Percentiles rank a stretch among this genome's conserved stretches.
These are phyloP conservation scores for Cynopterus sphinx DNA, from an alignment of 2,797 vertebrate genomes.

Conservation along the genomic window DNA sequence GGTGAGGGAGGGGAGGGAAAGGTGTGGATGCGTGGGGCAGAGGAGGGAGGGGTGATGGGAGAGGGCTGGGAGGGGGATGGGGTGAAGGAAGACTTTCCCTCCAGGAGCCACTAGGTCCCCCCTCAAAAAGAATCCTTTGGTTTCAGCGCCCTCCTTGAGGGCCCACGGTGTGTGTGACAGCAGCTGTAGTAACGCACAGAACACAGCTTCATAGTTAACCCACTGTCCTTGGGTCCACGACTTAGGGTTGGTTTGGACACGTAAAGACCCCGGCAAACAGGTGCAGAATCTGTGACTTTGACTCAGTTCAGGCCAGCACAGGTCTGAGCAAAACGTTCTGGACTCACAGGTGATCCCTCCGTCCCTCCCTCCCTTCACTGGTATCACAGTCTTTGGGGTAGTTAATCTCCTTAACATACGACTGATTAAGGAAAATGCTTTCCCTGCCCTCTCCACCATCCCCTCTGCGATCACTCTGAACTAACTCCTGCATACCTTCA, in stretches of 20 bases:
- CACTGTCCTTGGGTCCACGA: background rate
- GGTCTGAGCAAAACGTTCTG: background rate
- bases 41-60: background rate
- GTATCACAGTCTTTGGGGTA: background rate
- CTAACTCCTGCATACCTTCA: background rate
- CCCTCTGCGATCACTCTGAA: background rate
- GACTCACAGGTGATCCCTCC: background rate
- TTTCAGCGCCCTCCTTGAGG: background rate
- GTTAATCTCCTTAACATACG: background rate
- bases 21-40: background rate
- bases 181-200: background rate
- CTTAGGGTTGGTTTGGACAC: background rate
- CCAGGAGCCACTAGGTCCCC: background rate
- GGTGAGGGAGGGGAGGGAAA: background rate
- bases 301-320: background rate
- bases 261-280: background rate
- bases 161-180: background rate
- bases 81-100: background rate
- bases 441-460: background rate
- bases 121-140: background rate
- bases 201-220: background rate
- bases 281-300: background rate
- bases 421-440: background rate
- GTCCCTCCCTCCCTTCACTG: too few relatives aligned
- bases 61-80: background rate